Evolutionary conservation across 2,888 invertebrate species (phyloP).

Genomic region (Lutraria lutraria): DNA sequence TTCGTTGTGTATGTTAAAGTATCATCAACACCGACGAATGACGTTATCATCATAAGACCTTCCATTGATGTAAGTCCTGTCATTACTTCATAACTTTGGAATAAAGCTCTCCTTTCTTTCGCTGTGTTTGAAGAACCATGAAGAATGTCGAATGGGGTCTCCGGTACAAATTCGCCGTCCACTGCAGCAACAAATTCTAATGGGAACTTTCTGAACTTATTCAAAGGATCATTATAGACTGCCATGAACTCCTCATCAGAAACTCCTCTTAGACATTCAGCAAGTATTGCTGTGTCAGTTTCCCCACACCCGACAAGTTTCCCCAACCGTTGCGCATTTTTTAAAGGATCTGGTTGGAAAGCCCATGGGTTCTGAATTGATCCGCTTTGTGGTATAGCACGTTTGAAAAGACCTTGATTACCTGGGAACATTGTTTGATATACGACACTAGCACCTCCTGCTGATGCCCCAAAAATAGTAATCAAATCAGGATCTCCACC

Average conservation of each 20-base stretch:
- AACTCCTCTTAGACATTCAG: constrained; percentile 19
- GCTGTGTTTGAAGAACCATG: constrained; percentile 90
- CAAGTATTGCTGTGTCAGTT: constrained; percentile 15
- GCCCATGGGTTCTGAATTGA: constrained; percentile 72
- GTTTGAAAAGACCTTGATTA: too few relatives aligned
- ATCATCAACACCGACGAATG: too few relatives aligned
- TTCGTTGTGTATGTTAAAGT: too few relatives aligned
- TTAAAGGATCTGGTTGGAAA: constrained; percentile 54
- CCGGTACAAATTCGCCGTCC: constrained; percentile 90
- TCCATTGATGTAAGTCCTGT: too few relatives aligned
- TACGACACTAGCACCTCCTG: too few relatives aligned
- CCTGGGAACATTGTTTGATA: too few relatives aligned
- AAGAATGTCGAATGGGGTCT: constrained; percentile 89
- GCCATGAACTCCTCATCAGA: constrained; percentile 57
- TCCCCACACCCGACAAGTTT: constrained; percentile 66
- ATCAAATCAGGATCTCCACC: too few relatives aligned
- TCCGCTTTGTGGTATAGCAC: constrained; percentile 78
- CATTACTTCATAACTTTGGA: too few relatives aligned
- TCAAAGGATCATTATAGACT: too few relatives aligned
- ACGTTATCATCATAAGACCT: too few relatives aligned
- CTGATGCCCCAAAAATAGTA: too few relatives aligned
- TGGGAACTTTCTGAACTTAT: constrained; percentile 43
- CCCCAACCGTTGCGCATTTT: constrained; percentile 91
- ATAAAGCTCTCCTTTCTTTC: too few relatives aligned
- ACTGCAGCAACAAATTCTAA: constrained; percentile 92